Evolutionary conservation across 1,140 invertebrate genomes (phyloP).

Genomic region (Amyelois transitella): DNA sequence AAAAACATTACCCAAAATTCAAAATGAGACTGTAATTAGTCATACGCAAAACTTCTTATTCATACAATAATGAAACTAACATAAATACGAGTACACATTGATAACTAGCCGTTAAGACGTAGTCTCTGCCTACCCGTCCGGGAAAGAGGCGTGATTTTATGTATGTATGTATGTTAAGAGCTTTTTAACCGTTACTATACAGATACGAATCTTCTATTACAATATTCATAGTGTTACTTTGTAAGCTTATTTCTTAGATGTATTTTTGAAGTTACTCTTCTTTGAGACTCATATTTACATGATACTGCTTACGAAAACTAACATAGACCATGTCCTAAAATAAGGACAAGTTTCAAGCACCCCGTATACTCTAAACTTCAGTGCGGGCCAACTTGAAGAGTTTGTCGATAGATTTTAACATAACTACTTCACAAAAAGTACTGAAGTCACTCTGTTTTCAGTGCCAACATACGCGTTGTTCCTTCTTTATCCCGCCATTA

Average conservation of each 20-base stretch:
- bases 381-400: conserved; percentile 16
- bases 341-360: conserved; percentile 17
- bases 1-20: no score
- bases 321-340: conserved; percentile 22
- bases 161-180: not conserved
- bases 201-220: not conserved
- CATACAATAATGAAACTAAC: no score
- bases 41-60: no score
- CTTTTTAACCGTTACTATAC: not conserved
- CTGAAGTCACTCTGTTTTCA: conserved; percentile 1
- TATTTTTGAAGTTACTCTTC: not conserved
- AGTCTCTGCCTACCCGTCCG: no score
- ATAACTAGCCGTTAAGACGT: no score
- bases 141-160: not conserved
- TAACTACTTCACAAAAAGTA: conserved; percentile 18
- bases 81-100: no score
- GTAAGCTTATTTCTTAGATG: not conserved
- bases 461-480: not conserved
- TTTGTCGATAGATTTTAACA: conserved; percentile 21
- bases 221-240: not conserved
- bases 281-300: not conserved
- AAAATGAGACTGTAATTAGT: no score
- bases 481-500: not conserved
- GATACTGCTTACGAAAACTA: conserved; percentile 12
- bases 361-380: conserved; percentile 25